A percentile compares a stretch with the other conserved stretches of the same genome.
phyloP scores from a whole-genome alignment of 2,113 vertebrate species.

The Gallinago paraguaiae region DNA sequence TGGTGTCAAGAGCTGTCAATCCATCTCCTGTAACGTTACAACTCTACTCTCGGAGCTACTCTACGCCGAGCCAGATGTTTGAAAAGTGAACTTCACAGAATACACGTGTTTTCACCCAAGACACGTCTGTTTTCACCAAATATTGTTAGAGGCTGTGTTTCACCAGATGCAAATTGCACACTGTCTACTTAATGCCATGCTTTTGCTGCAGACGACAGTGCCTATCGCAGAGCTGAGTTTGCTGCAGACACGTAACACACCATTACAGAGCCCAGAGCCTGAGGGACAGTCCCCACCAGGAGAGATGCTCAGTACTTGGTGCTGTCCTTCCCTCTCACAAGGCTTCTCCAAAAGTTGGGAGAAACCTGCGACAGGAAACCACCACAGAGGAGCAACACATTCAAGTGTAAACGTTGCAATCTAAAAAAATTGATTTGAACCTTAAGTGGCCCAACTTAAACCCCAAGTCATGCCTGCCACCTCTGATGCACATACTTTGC shows the following conservation, averaged over 20 bases:
- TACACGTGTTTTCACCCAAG: not conserved
- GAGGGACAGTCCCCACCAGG: not conserved
- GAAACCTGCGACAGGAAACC: not conserved
- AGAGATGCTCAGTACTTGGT: not conserved
- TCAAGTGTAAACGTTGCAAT: not conserved
- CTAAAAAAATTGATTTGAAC: slow-evolving; percentile 26
- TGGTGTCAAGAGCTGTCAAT: not conserved
- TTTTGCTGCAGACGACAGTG: not conserved
- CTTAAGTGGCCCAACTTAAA: not conserved
- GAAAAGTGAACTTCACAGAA: not conserved
- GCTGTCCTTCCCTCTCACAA: not conserved
- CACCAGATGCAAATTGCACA: not conserved
- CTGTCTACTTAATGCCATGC: not conserved
- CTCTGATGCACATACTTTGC: not conserved
- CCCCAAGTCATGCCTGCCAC: not conserved
- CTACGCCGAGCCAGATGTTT: not conserved
- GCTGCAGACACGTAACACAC: not conserved
- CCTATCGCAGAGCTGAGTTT: not conserved
- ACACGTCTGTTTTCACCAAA: not conserved
- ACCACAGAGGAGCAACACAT: not conserved
- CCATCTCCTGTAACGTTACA: not conserved
- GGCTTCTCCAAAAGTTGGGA: not conserved
- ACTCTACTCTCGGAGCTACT: not conserved
- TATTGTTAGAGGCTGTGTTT: not conserved
- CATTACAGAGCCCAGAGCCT: not conserved